phyloP scores from a whole-genome alignment of 2,888 invertebrate species.

The Lasioglossum oenotherae region DNA sequence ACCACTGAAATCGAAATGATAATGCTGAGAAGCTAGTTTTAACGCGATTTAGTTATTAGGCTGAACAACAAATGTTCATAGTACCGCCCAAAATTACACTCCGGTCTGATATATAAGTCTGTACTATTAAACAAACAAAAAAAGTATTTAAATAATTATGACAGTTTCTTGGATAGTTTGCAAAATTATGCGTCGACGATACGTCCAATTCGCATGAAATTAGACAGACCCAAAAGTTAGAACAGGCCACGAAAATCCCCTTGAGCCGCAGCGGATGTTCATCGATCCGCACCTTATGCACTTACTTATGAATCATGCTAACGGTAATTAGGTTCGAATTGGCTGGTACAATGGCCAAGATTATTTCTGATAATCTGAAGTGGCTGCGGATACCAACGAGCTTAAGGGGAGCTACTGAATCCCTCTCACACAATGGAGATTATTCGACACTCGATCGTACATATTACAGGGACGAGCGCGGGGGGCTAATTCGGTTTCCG shows the following conservation, averaged over 20 bases:
- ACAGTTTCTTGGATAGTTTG: neutral
- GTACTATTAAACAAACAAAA: fast-evolving
- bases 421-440: conserved; percentile 7
- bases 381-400: neutral
- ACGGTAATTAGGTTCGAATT: conserved; percentile 3
- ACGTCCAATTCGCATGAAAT: neutral
- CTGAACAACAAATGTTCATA: neutral
- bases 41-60: neutral
- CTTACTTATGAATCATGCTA: neutral
- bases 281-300: neutral
- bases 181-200: neutral
- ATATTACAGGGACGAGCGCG: neutral
- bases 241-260: neutral
- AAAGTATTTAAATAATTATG: neutral
- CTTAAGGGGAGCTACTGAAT: neutral
- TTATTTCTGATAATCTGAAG: conserved; percentile 19
- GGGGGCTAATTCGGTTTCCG: conserved; percentile 37
- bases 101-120: neutral
- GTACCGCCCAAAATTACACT: neutral
- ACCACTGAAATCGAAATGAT: neutral
- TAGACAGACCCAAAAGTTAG: neutral
- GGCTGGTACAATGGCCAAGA: conserved; percentile 3
- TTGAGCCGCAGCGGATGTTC: too few relatives aligned
- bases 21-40: neutral
- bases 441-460: conserved; percentile 11